Percentiles rank a stretch among this genome's conserved stretches.
Conservation (phyloP, 2,797 vertebrate genomes). For the Darevskia nairensis region DNA sequence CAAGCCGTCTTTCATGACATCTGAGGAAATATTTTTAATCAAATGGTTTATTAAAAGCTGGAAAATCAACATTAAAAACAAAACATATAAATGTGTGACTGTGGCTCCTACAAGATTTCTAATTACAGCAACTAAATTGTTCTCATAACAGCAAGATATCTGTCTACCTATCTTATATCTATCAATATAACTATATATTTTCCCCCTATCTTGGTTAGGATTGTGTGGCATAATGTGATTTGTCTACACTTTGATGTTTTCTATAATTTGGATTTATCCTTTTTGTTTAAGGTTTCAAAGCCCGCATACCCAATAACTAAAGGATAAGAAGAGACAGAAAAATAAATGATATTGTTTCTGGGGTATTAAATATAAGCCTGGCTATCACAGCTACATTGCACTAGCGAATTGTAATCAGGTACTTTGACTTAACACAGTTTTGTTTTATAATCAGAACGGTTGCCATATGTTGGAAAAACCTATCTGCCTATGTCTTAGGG, state of each 20-base stretch:
- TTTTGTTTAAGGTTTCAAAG: conserved; percentile 91
- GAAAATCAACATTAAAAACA: conserved; percentile 67
- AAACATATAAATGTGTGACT: conserved; percentile 41
- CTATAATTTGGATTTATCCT: conserved; percentile 88
- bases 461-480: conserved; percentile 86
- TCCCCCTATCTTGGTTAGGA: conserved; percentile 64
- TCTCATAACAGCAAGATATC: conserved; percentile 37
- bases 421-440: conserved; percentile 95
- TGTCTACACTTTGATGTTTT: conserved; percentile 78
- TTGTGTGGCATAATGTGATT: conserved; percentile 79
- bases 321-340: conserved; percentile 92
- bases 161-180: neutral
- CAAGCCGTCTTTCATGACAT: conserved; percentile 47
- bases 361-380: conserved; percentile 95
- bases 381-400: conserved; percentile 90
- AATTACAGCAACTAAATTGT: conserved; percentile 74
- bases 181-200: conserved; percentile 25
- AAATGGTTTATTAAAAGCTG: conserved; percentile 65
- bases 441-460: conserved; percentile 87
- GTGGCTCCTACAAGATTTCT: conserved; percentile 70
- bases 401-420: conserved; percentile 98
- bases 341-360: conserved; percentile 99
- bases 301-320: conserved; percentile 88
- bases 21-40: conserved; percentile 51
- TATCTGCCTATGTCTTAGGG: conserved; percentile 83